Evolutionary conservation across 2,113 vertebrate genomes (phyloP).

Genomic region (Pionites leucogaster): DNA sequence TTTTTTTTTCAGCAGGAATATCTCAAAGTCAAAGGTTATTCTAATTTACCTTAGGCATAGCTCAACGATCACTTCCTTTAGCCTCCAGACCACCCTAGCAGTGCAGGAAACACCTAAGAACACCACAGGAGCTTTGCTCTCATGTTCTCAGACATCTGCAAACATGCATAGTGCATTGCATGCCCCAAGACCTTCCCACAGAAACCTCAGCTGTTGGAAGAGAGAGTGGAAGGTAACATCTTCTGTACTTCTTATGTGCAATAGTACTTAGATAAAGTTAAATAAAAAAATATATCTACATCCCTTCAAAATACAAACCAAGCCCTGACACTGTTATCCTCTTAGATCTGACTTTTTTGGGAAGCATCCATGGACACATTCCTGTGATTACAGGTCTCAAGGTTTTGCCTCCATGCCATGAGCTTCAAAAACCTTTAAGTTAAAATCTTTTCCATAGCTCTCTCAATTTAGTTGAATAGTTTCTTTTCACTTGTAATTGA

Average conservation of each 20-base stretch:
- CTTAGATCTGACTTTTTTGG: not conserved
- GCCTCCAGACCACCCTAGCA: not conserved
- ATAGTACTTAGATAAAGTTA: not conserved
- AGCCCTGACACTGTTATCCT: not conserved
- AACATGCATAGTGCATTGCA: accelerated
- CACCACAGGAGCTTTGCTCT: not conserved
- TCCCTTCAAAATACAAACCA: not conserved
- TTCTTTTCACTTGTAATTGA: not conserved
- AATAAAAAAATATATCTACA: not conserved
- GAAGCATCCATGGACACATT: not conserved
- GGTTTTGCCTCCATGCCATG: not conserved
- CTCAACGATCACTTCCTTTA: not conserved
- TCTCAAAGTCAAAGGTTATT: not conserved
- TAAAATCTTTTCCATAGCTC: not conserved
- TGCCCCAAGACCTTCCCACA: not conserved
- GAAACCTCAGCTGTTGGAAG: not conserved
- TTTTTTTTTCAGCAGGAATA: not conserved
- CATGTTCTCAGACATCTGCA: not conserved
- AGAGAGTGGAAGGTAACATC: accelerated
- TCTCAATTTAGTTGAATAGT: not conserved
- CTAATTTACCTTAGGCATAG: not conserved
- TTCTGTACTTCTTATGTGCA: no score
- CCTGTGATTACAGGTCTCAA: not conserved
- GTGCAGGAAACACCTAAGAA: not conserved
- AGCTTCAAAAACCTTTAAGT: not conserved